Conservation (phyloP, 2,797 vertebrate genomes). For the Gymnothorax reevesii region DNA sequence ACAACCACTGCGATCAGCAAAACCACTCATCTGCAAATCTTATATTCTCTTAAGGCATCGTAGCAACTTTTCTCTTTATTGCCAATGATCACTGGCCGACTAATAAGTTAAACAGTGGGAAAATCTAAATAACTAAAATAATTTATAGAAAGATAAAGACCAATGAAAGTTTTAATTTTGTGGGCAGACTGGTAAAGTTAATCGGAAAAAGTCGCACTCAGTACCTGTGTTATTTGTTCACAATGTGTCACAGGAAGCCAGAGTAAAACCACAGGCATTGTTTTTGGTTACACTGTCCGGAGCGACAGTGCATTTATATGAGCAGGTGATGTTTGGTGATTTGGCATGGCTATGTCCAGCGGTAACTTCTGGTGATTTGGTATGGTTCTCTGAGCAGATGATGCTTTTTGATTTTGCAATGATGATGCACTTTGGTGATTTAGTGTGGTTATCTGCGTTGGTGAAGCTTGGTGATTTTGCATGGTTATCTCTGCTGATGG, state of each 20-base stretch:
- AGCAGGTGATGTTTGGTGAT: slow-evolving; percentile 29
- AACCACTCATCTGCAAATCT: neutral
- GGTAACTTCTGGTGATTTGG: no score
- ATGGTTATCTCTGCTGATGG: slow-evolving; percentile 32
- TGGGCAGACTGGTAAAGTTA: neutral
- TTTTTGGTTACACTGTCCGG: neutral
- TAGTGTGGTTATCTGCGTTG: slow-evolving; percentile 31
- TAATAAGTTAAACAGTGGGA: neutral
- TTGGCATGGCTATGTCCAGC: neutral
- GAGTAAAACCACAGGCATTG: neutral
- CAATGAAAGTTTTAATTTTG: neutral
- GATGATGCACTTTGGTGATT: no score
- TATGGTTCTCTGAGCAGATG: no score
- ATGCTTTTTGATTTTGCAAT: no score
- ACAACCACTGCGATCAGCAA: neutral
- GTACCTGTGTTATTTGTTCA: neutral
- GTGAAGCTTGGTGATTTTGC: slow-evolving; percentile 34
- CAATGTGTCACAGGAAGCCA: neutral
- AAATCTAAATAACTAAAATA: neutral
- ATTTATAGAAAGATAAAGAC: neutral
- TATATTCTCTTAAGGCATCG: neutral
- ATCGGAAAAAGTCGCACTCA: neutral
- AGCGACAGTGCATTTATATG: neutral
- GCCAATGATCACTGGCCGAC: neutral
- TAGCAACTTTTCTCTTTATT: neutral